Percentiles rank a stretch among this genome's conserved stretches.
Conservation (phyloP, 30 jellyfish, hydroid and myxozoan species). For the Rhopilema esculentum region DNA sequence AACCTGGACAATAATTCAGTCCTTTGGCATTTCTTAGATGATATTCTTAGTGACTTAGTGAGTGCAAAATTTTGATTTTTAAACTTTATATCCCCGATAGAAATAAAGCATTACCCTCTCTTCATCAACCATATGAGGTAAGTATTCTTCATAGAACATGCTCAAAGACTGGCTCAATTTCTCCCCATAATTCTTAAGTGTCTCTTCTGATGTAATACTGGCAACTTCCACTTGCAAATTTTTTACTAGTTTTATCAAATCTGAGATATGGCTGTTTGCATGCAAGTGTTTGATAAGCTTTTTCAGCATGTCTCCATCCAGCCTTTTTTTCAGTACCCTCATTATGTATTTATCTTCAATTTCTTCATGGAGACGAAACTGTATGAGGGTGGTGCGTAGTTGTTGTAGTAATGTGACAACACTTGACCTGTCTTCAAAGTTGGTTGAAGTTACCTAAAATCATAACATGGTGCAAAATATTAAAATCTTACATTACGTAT, state of each 20-base stretch:
- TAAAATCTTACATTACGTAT: background rate
- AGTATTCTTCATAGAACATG: conserved; percentile 78
- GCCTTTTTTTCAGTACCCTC: conserved; percentile 75
- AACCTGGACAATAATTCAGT: no score
- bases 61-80: no score
- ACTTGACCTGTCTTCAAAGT: conserved; percentile 76
- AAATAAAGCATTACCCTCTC: conserved; percentile 78
- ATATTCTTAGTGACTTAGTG: no score
- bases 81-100: no score
- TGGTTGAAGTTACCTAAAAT: conserved; percentile 76
- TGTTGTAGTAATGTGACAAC: conserved; percentile 66
- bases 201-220: conserved; percentile 40
- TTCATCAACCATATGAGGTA: conserved; percentile 97
- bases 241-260: conserved; percentile 65
- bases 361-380: conserved; percentile 85
- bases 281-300: conserved; percentile 81
- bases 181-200: conserved; percentile 69
- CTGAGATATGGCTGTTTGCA: conserved; percentile 89
- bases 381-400: conserved; percentile 66
- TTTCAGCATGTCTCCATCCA: conserved; percentile 74
- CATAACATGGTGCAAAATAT: background rate
- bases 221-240: conserved; percentile 56
- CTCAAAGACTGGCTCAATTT: conserved; percentile 59
- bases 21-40: no score
- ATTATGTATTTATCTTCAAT: conserved; percentile 92